A percentile compares a stretch with the other conserved stretches of the same genome.
These are phyloP conservation scores for Botia almorhae DNA, from an alignment of 2,797 vertebrate genomes.

Conservation along the genomic window DNA sequence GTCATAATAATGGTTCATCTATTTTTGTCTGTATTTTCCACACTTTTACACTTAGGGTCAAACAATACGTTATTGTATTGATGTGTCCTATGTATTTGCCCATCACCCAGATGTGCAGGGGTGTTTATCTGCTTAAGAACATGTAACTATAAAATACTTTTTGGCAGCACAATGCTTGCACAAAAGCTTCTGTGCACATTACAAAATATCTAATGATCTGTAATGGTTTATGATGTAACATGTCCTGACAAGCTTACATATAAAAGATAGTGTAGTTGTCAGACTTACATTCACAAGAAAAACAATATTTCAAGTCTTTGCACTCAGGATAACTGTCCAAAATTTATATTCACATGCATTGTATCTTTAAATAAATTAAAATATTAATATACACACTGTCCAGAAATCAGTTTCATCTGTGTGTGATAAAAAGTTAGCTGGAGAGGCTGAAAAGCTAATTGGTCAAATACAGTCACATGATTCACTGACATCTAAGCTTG, in stretches of 20 bases:
- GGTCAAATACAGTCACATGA: conserved; percentile 32
- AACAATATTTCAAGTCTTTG: neutral
- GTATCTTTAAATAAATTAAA: neutral
- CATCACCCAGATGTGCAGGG: too few relatives aligned
- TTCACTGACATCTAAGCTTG: conserved; percentile 6
- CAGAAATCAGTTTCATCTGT: neutral
- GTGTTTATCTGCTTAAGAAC: too few relatives aligned
- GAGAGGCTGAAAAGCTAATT: conserved; percentile 8
- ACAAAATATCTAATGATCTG: neutral
- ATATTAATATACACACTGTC: neutral
- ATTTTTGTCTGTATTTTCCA: too few relatives aligned
- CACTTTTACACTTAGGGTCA: too few relatives aligned
- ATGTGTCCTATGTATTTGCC: too few relatives aligned
- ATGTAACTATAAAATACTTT: too few relatives aligned
- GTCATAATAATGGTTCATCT: too few relatives aligned
- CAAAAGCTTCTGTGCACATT: neutral
- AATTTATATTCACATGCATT: neutral
- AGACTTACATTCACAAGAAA: conserved; percentile 3
- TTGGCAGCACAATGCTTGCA: neutral
- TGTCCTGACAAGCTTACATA: conserved; percentile 2
- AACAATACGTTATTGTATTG: too few relatives aligned
- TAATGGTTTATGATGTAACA: neutral
- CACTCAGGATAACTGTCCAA: too few relatives aligned
- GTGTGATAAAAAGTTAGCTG: neutral
- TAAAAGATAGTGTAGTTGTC: neutral